Percentiles rank a stretch among this genome's conserved stretches.
Conservation (phyloP, 1,140 invertebrate species). For the Tribolium madens region DNA sequence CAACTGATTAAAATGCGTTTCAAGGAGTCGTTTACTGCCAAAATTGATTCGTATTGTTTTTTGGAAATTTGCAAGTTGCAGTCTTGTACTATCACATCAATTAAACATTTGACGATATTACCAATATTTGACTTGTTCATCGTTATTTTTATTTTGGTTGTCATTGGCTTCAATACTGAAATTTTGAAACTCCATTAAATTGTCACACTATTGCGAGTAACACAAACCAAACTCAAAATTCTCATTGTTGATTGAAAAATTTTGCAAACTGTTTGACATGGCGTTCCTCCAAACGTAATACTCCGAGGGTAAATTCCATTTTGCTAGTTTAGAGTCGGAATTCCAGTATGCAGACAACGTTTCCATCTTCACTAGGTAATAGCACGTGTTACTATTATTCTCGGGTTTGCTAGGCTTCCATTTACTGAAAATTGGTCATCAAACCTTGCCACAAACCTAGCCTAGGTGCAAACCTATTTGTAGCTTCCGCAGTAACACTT, state of each 20-base stretch:
- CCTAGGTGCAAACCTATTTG: constrained; percentile 73
- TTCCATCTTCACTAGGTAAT: constrained; percentile 83
- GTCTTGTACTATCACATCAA: constrained; percentile 83
- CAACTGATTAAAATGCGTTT: constrained; percentile 77
- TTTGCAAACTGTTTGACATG: constrained; percentile 80
- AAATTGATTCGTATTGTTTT: constrained; percentile 79
- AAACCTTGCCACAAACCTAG: too few species aligned
- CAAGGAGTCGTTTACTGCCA: constrained; percentile 76
- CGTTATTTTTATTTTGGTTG: constrained; percentile 84
- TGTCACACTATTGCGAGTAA: too few species aligned
- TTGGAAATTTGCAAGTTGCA: constrained; percentile 80
- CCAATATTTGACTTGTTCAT: constrained; percentile 80
- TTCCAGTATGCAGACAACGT: constrained; percentile 85
- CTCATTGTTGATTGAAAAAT: constrained; percentile 78
- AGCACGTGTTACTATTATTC: constrained; percentile 74
- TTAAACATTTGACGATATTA: constrained; percentile 78
- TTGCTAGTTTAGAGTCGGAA: constrained; percentile 70
- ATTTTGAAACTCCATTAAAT: too few species aligned
- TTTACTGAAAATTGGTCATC: constrained; percentile 69
- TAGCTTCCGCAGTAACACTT: constrained; percentile 82
- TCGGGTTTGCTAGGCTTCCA: constrained; percentile 82
- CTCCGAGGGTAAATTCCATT: constrained; percentile 71
- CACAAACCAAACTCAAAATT: constrained; percentile 61
- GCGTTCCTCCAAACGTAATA: constrained; percentile 76
- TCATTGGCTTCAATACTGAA: constrained; percentile 65